A percentile compares a stretch with the other conserved stretches of the same genome.
These are phyloP conservation scores for Himalopsyche tibetana DNA, from an alignment of 2,888 invertebrate genomes.

Conservation along the genomic window DNA sequence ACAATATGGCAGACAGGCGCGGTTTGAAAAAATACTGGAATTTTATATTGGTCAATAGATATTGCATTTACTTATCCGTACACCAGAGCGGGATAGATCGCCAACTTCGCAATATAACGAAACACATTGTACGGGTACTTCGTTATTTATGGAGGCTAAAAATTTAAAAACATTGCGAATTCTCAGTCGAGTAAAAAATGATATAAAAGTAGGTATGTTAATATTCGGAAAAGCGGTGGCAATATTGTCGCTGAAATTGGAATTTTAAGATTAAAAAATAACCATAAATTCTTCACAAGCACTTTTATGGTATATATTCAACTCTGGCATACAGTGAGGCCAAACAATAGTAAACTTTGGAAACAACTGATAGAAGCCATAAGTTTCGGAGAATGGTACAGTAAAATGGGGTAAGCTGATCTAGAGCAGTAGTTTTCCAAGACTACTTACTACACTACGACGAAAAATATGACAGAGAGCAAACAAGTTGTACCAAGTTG, in stretches of 20 bases:
- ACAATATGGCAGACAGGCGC: slow-evolving; percentile 1
- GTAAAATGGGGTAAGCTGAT: too few species aligned
- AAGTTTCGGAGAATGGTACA: too few species aligned
- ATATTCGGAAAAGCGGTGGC: not conserved
- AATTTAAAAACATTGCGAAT: not conserved
- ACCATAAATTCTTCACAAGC: too few species aligned
- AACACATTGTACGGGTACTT: not conserved
- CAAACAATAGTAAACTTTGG: too few species aligned
- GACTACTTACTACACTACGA: too few species aligned
- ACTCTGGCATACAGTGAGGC: too few species aligned
- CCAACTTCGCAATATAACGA: slow-evolving; percentile 1
- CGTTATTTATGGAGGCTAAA: not conserved
- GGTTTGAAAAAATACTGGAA: slow-evolving; percentile 10
- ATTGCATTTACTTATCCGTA: not conserved
- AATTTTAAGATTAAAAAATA: slow-evolving; percentile 7
- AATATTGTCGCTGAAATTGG: not conserved
- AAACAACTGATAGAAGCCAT: too few species aligned
- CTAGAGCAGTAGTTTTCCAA: too few species aligned
- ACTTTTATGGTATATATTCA: too few species aligned
- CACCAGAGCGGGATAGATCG: not conserved
- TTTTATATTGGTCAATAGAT: slow-evolving; percentile 18
- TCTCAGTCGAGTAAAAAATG: not conserved
- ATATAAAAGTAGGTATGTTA: not conserved
- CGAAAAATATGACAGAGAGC: too few species aligned
- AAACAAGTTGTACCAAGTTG: too few species aligned